A percentile compares a stretch with the other conserved stretches of the same genome.
Evolutionary conservation across 2,113 vertebrate genomes (phyloP).

Genomic region (Brachyistius frenatus): DNA sequence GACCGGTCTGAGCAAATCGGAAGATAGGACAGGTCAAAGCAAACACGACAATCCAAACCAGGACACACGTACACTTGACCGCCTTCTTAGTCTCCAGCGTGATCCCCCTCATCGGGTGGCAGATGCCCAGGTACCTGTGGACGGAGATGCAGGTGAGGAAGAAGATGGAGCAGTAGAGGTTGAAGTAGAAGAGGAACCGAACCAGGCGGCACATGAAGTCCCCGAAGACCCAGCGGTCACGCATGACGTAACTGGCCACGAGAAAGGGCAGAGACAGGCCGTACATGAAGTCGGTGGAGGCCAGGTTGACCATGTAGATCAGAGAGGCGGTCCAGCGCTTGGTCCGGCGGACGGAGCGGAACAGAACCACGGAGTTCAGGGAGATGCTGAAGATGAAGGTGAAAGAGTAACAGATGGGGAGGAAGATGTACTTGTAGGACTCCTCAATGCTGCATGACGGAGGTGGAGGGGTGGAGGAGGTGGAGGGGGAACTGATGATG

Average conservation of each 20-base stretch:
- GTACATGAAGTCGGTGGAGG: constrained; percentile 88
- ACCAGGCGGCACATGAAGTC: constrained; percentile 90
- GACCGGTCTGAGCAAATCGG: constrained; percentile 85
- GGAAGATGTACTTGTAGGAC: constrained; percentile 89
- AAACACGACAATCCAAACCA: constrained; percentile 87
- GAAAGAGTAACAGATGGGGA: constrained; percentile 88
- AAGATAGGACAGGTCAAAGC: constrained; percentile 87
- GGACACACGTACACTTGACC: constrained; percentile 83
- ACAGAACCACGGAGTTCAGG: constrained; percentile 86
- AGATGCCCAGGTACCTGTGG: constrained; percentile 88
- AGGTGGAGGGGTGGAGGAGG: constrained; percentile 69
- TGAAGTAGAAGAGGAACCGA: constrained; percentile 90
- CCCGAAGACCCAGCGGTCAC: constrained; percentile 87
- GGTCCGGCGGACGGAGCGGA: constrained; percentile 82
- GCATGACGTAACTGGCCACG: constrained; percentile 86
- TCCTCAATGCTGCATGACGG: constrained; percentile 86
- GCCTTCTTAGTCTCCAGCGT: constrained; percentile 85
- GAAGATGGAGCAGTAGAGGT: constrained; percentile 90
- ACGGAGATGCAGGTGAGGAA: constrained; percentile 92
- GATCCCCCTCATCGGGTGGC: constrained; percentile 86
- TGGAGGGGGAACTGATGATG: constrained; percentile 32
- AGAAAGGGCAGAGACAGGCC: constrained; percentile 89
- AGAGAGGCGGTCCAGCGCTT: constrained; percentile 89
- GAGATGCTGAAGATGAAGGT: constrained; percentile 87
- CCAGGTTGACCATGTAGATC: constrained; percentile 90